A percentile compares a stretch with the other conserved stretches of the same genome.
These are phyloP conservation scores for Hydrotaea cyrtoneurina DNA, from an alignment of 2,888 invertebrate species.

Conservation along the genomic window DNA sequence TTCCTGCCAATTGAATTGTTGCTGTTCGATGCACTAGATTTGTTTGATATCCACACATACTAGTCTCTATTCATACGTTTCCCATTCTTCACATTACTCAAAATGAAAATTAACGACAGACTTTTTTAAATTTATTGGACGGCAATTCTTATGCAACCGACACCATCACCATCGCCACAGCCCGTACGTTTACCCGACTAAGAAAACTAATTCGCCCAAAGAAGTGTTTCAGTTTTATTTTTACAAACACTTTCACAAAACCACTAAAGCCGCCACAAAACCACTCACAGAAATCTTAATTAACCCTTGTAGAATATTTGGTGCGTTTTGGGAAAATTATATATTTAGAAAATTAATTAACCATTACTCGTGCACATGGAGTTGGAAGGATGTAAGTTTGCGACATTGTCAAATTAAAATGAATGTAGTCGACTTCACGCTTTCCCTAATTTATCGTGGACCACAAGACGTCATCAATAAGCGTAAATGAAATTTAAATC, in stretches of 20 bases:
- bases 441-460: not conserved
- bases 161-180: too few relatives aligned
- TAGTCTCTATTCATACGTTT: too few relatives aligned
- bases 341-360: conserved; percentile 2
- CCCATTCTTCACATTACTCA: not conserved
- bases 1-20: too few relatives aligned
- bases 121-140: too few relatives aligned
- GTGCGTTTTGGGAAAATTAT: not conserved
- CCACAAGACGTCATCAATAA: not conserved
- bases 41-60: too few relatives aligned
- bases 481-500: not conserved
- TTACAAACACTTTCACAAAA: not conserved
- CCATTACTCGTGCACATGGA: not conserved
- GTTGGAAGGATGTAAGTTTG: not conserved
- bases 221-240: not conserved
- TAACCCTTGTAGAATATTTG: not conserved
- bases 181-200: too few relatives aligned
- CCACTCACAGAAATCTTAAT: not conserved
- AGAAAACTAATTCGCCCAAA: too few relatives aligned
- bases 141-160: too few relatives aligned
- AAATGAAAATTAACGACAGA: too few relatives aligned
- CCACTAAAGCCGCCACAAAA: not conserved
- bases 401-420: not conserved
- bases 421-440: too few relatives aligned
- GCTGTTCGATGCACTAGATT: too few relatives aligned